A percentile compares a stretch with the other conserved stretches of the same genome.
phyloP scores from a whole-genome alignment of 2,797 vertebrate genomes.

The Myotis pilosus region DNA sequence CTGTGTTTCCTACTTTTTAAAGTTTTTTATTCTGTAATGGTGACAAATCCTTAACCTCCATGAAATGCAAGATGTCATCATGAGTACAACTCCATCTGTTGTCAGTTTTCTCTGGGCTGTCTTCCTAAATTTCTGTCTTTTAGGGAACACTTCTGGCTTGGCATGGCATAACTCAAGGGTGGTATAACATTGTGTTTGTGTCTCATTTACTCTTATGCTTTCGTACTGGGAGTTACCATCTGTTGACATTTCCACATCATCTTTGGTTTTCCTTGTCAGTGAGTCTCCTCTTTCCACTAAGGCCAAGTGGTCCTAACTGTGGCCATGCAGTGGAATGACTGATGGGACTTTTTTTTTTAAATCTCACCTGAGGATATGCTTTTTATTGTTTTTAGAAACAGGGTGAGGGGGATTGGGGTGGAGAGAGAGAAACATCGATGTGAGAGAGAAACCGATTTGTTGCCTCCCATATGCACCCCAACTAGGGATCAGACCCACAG shows the following conservation, averaged over 20 bases:
- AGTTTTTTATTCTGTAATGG: neutral
- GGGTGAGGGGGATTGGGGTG: neutral
- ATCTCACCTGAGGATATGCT: neutral
- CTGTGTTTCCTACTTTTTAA: neutral
- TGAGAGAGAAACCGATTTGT: neutral
- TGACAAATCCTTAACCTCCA: neutral
- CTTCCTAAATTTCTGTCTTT: neutral
- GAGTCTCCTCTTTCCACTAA: conserved; percentile 17
- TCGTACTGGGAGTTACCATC: neutral
- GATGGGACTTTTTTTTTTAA: neutral
- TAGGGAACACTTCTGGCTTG: neutral
- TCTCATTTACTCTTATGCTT: neutral
- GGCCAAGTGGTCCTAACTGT: neutral
- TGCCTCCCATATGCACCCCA: neutral
- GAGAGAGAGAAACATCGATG: neutral
- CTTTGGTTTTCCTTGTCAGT: neutral
- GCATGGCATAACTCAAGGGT: neutral
- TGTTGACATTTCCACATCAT: neutral
- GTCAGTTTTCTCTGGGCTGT: neutral
- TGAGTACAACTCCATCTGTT: neutral
- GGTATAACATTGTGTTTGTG: neutral
- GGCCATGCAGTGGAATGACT: neutral
- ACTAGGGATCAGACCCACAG: neutral
- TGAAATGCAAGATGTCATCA: neutral
- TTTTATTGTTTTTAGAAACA: neutral